Evolutionary conservation across 2,113 vertebrate species (phyloP).

Genomic region (Pitta sordida): DNA sequence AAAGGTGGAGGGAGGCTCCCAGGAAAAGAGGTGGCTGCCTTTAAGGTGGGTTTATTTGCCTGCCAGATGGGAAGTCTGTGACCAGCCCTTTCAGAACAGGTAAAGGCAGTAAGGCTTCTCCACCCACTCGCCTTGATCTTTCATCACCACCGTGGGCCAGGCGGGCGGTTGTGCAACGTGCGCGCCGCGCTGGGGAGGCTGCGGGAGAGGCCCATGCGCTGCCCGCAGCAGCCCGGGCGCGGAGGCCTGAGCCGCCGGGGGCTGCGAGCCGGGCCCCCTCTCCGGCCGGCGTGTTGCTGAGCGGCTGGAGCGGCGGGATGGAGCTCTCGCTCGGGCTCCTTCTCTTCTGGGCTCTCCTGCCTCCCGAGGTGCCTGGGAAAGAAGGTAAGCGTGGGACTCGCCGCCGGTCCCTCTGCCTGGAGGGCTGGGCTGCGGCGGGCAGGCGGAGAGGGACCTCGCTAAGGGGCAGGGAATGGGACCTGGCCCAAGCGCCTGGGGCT

Average conservation of each 20-base stretch:
- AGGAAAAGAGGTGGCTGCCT: constrained; percentile 49
- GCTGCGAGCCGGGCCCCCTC: background rate
- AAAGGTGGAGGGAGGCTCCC: constrained; percentile 62
- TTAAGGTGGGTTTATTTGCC: constrained; percentile 66
- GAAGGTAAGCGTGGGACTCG: constrained; percentile 34
- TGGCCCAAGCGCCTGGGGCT: background rate
- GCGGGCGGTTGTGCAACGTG: constrained; percentile 55
- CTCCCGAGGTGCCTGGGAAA: background rate
- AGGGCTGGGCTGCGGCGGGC: background rate
- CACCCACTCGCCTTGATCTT: constrained; percentile 60
- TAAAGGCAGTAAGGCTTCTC: constrained; percentile 61
- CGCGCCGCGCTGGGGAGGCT: constrained; percentile 17
- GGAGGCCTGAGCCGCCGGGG: constrained; percentile 6
- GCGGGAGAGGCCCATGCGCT: constrained; percentile 12
- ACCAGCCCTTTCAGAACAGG: constrained; percentile 64
- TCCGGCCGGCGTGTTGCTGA: background rate
- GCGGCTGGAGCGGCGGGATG: background rate
- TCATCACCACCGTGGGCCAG: constrained; percentile 58
- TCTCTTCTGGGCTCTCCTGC: background rate
- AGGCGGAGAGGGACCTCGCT: background rate
- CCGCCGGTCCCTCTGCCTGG: background rate
- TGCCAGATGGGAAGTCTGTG: constrained; percentile 66
- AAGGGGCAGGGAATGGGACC: background rate
- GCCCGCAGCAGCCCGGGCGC: background rate
- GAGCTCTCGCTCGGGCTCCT: background rate